Conservation (phyloP, 2,113 vertebrate genomes). For the Embiotoca jacksoni region DNA sequence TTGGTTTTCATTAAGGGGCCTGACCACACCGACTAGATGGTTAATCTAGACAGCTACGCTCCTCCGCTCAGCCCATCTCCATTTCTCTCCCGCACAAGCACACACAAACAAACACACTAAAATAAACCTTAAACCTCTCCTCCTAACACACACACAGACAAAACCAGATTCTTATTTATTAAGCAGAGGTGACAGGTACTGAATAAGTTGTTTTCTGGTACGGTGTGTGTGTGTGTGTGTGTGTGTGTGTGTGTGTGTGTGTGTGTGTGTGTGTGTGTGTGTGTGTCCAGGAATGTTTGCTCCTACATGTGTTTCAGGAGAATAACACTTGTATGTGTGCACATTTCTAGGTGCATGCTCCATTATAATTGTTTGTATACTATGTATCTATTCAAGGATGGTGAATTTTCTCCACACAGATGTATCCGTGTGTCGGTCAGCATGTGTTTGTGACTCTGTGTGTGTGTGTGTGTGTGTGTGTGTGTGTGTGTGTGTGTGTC, state of each 20-base stretch:
- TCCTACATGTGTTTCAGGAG: too few relatives aligned
- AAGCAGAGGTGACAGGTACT: constrained; percentile 93
- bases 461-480: constrained; percentile 19
- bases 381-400: not conserved
- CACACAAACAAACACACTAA: constrained; percentile 74
- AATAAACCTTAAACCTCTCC: constrained; percentile 45
- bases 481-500: constrained; percentile 8
- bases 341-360: not conserved
- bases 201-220: constrained; percentile 91
- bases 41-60: constrained; percentile 90
- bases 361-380: constrained; percentile 1
- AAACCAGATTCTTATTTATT: constrained; percentile 99
- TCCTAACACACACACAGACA: constrained; percentile 67
- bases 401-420: constrained; percentile 1
- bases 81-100: constrained; percentile 37
- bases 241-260: not conserved
- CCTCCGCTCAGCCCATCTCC: constrained; percentile 47
- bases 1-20: constrained; percentile 97
- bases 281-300: too few relatives aligned
- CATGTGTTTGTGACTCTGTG: too few relatives aligned
- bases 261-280: not conserved
- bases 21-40: constrained; percentile 91
- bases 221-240: constrained; percentile 47
- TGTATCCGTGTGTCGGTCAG: not conserved
- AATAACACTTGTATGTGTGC: not conserved